Conservation (phyloP, 2,113 vertebrate genomes). For the Cichladusa arquata region DNA sequence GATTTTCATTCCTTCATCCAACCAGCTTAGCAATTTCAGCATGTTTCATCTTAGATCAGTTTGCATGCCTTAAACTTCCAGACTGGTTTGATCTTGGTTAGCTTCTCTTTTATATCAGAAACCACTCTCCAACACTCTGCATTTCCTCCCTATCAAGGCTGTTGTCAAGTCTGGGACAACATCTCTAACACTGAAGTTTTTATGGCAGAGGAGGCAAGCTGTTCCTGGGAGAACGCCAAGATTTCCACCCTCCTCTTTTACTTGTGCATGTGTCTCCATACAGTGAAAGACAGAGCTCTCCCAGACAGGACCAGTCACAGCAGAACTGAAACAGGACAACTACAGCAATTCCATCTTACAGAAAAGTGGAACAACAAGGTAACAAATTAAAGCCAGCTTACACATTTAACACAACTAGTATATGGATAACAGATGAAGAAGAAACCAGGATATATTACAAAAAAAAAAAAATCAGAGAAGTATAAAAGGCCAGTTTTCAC, state of each 20-base stretch:
- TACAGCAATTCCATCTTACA: neutral
- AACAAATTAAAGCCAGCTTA: neutral
- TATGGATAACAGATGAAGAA: neutral
- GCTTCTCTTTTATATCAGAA: neutral
- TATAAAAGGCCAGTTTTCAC: neutral
- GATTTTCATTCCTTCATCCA: neutral
- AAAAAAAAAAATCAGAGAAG: neutral
- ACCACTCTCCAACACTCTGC: neutral
- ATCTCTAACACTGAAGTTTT: neutral
- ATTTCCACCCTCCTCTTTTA: neutral
- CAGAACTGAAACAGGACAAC: neutral
- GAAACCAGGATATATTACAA: neutral
- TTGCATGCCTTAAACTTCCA: neutral
- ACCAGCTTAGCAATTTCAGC: neutral
- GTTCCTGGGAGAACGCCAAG: neutral
- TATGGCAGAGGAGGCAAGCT: neutral
- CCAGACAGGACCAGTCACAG: neutral
- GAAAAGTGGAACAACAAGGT: neutral
- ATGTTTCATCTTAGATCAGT: neutral
- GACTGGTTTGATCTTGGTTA: neutral
- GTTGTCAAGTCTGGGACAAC: neutral
- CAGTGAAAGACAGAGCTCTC: neutral
- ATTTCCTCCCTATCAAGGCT: neutral
- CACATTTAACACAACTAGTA: neutral
- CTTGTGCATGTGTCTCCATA: neutral